Evolutionary conservation across 2,797 vertebrate genomes (phyloP).

Genomic region (Bufotes viridis): DNA sequence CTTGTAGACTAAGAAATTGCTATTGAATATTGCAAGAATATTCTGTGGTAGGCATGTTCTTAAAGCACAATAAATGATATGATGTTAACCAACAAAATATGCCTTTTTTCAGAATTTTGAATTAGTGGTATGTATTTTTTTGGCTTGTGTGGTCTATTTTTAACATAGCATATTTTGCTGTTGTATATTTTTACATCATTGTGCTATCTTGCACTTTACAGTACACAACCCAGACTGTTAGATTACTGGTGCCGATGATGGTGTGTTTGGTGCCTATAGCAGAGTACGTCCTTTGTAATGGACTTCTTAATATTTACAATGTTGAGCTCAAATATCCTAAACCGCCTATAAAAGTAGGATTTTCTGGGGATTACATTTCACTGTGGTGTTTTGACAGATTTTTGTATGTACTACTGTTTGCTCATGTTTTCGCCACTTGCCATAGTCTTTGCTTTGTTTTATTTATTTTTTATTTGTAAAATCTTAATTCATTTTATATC

Average conservation of each 20-base stretch:
- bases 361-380: neutral
- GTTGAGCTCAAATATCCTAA: neutral
- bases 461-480: neutral
- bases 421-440: neutral
- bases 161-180: no score
- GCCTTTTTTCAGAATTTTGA: no score
- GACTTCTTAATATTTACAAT: neutral
- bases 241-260: neutral
- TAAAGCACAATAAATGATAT: no score
- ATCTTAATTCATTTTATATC: neutral
- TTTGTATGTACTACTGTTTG: no score
- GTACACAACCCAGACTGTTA: neutral
- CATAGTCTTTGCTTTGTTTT: neutral
- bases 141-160: no score
- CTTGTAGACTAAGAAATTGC: neutral
- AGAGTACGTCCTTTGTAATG: neutral
- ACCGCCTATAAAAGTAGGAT: neutral
- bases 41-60: no score
- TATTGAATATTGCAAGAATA: no score
- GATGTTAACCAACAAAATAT: no score
- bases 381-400: no score
- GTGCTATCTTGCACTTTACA: neutral
- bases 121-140: neutral
- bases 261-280: no score
- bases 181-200: neutral